These are phyloP conservation scores for Alcedo quadribrachys DNA, from an alignment of 2,797 vertebrate species.

Conservation along the genomic window DNA sequence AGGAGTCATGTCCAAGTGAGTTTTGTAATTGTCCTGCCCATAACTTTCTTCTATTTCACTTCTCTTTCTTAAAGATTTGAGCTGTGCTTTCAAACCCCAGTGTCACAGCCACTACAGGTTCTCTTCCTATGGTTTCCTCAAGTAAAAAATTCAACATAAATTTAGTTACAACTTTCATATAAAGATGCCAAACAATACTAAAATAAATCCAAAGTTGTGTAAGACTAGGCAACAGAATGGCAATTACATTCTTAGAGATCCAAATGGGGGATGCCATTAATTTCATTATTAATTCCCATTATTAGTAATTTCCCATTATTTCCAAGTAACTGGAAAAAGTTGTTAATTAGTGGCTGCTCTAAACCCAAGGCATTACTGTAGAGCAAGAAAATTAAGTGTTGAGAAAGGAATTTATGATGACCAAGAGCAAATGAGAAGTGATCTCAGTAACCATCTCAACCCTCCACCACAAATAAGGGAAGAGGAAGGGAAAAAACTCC, in stretches of 20 bases:
- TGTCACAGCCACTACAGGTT: not conserved
- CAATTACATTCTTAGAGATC: not conserved
- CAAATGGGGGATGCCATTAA: not conserved
- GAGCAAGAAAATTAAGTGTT: not conserved
- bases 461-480: accelerated
- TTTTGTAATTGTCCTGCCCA: not conserved
- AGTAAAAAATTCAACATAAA: not conserved
- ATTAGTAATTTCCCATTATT: no score
- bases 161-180: not conserved
- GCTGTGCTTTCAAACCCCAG: not conserved
- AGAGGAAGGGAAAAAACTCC: not conserved
- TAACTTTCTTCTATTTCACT: not conserved
- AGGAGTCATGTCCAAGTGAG: not conserved
- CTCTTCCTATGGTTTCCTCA: not conserved
- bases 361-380: not conserved
- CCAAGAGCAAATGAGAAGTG: not conserved
- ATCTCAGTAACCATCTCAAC: not conserved
- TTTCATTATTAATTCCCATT: no score
- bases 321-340: not conserved
- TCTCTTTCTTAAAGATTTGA: not conserved
- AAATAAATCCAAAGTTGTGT: not conserved
- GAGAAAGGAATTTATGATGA: not conserved
- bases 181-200: not conserved
- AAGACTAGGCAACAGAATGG: not conserved
- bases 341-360: not conserved